Evolutionary conservation across 2,888 invertebrate genomes (phyloP).

Genomic region (Dromius quadrimaculatus): DNA sequence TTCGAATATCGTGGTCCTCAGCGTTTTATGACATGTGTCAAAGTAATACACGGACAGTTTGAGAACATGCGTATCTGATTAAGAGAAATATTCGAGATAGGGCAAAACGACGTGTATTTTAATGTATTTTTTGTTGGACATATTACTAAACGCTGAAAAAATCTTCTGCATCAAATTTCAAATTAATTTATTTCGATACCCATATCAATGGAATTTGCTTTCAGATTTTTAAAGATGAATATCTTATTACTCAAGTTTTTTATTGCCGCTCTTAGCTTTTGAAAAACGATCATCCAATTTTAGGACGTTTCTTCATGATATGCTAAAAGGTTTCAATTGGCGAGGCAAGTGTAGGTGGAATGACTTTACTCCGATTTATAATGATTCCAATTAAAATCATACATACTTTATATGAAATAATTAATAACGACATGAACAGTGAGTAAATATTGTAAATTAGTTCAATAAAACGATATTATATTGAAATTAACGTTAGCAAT

Average conservation of each 20-base stretch:
- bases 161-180: slow-evolving; percentile 34
- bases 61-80: slow-evolving; percentile 52
- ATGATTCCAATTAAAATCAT: no score
- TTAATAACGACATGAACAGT: no score
- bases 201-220: slow-evolving; percentile 10
- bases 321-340: no score
- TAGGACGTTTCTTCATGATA: no score
- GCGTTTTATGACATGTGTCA: slow-evolving; percentile 50
- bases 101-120: slow-evolving; percentile 40
- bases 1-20: not conserved
- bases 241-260: slow-evolving; percentile 7
- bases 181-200: slow-evolving; percentile 37
- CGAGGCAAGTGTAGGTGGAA: no score
- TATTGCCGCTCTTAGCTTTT: no score
- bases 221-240: slow-evolving; percentile 5
- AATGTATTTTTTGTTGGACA: slow-evolving; percentile 34
- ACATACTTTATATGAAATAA: no score
- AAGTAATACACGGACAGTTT: slow-evolving; percentile 40
- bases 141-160: slow-evolving; percentile 20
- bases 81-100: slow-evolving; percentile 52
- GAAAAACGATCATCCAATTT: no score
- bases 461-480: no score
- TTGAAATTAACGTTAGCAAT: no score
- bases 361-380: no score
- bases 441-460: no score